Evolutionary conservation across 2,797 vertebrate species (phyloP), one percentile per base, ranked within the genome.

Genomic region (Chaunax sp.): DNA sequence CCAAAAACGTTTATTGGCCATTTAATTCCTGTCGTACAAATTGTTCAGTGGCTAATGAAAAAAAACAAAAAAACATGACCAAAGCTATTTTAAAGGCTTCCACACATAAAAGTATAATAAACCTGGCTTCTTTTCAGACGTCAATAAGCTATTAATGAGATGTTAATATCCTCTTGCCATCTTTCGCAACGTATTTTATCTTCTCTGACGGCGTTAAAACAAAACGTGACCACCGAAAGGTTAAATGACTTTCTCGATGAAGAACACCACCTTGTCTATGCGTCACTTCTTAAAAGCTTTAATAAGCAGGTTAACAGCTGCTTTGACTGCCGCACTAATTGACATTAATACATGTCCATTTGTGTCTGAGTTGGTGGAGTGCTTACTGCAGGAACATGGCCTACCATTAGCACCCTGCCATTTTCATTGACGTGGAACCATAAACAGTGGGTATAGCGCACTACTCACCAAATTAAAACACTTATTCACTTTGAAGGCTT

Each of bases 391-490:
- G 66, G 80, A 89, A 86, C 88, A 75, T 66, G 86, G 76, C 84
- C 84, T 63, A 51, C 75, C 76, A 84, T 91, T 91, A 90, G 78
- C 85, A 89, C 73, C 40, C 64, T 77, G 78, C 81, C 77, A 72
- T 83, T 75, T 76, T 43, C 57, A 60, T 71, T 87, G 83, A 90
- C 51, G 75, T 62, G 61, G 61, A 63, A 74, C 81, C 80, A 87
- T 91, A 92, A 92, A 93, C 78, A 64, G 55, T 61, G 53, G 51
- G 59, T 72, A 81, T 26, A 30, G 85, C 55, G 62, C 83, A 81
- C 84, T 92, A 92, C 91, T 93, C 91, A 90, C 86, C 82, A 91
- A 91, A 94, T 92, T 91, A 92, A 92, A 94, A 79, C 86, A 67
- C 69, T 92, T 83, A 92, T 86, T 93, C 90, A 92, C 69, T 52